Base-by-base conservation (phyloP, 2,797 vertebrate species). In the Alauda arvensis region DNA sequence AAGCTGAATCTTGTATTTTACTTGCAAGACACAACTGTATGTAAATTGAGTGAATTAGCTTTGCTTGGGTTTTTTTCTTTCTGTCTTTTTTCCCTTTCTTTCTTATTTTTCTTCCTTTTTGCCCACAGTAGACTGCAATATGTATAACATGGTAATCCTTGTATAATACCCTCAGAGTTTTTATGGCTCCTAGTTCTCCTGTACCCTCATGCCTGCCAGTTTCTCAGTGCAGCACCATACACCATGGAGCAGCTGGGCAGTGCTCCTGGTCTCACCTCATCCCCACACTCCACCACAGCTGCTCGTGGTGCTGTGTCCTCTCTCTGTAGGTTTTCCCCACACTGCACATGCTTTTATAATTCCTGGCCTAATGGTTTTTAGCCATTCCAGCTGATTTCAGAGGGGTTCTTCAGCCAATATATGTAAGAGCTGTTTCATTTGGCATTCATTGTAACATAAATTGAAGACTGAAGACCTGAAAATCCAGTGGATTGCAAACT, bases 121-220 rank as follows among this genome's bases (percentile, higher is more conserved):
- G 7, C 59, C 37, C 61, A 26, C n/a, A 63, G 56, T 51, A 59
- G 45, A 29, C 39, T 40, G 62, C 77, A 68, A 17, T 70, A 39
- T 7, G 18, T 55, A 8, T 57, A 67, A 25, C 18, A n/a, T 8
- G n/a, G 25, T 48, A 88, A 89, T 89, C 51, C n/a, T 67, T 63
- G 25, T 60, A 33, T 71, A 68, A 84, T 14, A 70, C 37, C 57
- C 39, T 81, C 57, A 66, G 63, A n/a, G 77, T 31, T 80, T 56
- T 79, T 52, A 45, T 28, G 71, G 76, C 78, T 89, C 75, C 74
- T 77, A 19, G 61, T 52, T 89, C 56, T 88, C 65, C 71, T 61
- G 1, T n/a, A 5, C 17, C 60, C 77, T 67, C 21, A 4, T 39
- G 57, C 17, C 72, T 88, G 72, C n/a, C 83, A 61, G 75, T 71